A percentile compares a stretch with the other conserved stretches of the same genome.
phyloP scores from a whole-genome alignment of 2,113 vertebrate genomes.

The Albula glossodonta region DNA sequence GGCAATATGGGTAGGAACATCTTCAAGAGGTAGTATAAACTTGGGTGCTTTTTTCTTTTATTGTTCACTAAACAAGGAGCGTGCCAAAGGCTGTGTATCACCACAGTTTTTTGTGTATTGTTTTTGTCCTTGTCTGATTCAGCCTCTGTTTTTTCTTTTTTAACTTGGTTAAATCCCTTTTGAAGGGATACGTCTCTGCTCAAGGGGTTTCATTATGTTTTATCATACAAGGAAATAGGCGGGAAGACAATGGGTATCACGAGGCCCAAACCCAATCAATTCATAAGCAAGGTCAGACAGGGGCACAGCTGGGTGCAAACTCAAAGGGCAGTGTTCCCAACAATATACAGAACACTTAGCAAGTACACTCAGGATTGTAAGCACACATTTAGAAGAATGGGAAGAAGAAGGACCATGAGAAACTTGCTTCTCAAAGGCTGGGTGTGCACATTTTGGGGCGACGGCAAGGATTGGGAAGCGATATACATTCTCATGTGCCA shows the following conservation, averaged over 20 bases:
- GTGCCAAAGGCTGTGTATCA: constrained; percentile 29
- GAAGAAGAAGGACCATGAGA: neutral
- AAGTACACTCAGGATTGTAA: neutral
- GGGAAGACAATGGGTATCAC: constrained; percentile 36
- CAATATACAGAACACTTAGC: neutral
- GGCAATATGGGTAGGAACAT: constrained; percentile 7
- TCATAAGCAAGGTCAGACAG: constrained; percentile 54
- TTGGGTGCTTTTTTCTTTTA: constrained; percentile 21
- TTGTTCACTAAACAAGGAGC: constrained; percentile 40
- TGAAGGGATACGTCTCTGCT: constrained; percentile 48
- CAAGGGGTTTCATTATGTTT: constrained; percentile 60
- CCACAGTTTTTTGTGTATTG: constrained; percentile 45
- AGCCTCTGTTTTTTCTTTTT: constrained; percentile 16
- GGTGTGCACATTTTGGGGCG: neutral
- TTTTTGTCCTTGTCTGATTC: constrained; percentile 32
- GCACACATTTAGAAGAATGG: neutral
- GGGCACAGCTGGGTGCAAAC: constrained; percentile 47
- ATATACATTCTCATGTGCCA: neutral
- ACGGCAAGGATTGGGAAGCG: neutral
- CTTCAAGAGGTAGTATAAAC: constrained; percentile 16
- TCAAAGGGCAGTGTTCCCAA: neutral
- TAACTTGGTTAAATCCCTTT: constrained; percentile 48
- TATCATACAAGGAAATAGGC: constrained; percentile 53
- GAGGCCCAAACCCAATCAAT: constrained; percentile 38
- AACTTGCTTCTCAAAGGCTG: neutral